Evolutionary conservation across 2,797 vertebrate genomes (phyloP).

Genomic region (Limosa lapponica): DNA sequence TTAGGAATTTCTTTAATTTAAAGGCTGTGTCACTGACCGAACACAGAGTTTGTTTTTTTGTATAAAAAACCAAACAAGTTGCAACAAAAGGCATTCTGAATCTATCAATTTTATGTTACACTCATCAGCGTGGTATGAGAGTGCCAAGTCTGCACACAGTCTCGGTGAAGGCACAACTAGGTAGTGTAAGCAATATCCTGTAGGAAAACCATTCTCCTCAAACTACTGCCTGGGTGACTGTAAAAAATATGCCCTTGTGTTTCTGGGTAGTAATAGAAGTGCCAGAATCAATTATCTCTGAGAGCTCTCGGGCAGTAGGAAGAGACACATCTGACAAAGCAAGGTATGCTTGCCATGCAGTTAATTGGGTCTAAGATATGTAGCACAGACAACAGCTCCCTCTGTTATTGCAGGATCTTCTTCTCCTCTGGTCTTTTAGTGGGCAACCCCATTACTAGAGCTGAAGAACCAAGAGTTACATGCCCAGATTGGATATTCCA

Average conservation of each 20-base stretch:
- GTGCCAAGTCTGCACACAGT: neutral
- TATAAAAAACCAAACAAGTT: neutral
- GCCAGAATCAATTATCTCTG: constrained; percentile 43
- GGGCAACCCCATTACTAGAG: neutral
- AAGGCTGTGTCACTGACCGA: neutral
- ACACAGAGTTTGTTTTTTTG: neutral
- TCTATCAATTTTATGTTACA: neutral
- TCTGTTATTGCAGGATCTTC: neutral
- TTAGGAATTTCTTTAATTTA: neutral
- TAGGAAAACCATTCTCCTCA: neutral
- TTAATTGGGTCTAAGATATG: constrained; percentile 10
- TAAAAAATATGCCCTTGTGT: constrained; percentile 29
- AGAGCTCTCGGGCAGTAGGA: neutral
- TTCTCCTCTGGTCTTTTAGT: neutral
- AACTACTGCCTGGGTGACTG: neutral
- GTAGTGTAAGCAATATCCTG: constrained; percentile 4
- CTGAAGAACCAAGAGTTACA: neutral
- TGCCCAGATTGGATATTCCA: neutral
- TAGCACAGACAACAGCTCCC: neutral
- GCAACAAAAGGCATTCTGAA: neutral
- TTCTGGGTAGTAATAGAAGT: constrained; percentile 47
- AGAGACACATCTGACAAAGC: neutral
- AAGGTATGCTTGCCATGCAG: neutral
- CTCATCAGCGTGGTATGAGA: neutral
- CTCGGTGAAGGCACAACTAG: neutral